Conservation (phyloP, 2,113 vertebrate species). For the Alexandromys fortis region DNA sequence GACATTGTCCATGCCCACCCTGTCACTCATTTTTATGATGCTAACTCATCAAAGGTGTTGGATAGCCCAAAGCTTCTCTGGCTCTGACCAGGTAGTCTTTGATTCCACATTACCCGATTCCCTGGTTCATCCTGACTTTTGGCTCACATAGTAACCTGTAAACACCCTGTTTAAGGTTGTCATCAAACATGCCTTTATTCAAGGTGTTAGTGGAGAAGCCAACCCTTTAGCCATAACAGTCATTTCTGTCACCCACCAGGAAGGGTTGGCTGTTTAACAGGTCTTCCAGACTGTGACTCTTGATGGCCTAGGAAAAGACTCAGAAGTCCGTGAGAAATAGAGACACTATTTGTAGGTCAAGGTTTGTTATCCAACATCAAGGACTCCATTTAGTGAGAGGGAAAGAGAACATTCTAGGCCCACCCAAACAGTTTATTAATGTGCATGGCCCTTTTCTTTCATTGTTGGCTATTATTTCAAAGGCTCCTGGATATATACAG, state of each 20-base stretch:
- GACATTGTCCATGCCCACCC: neutral
- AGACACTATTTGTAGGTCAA: slow-evolving; percentile 80
- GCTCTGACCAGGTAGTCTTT: neutral
- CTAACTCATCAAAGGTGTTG: neutral
- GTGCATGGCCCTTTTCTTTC: slow-evolving; percentile 29
- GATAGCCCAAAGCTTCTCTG: neutral
- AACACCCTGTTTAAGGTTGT: neutral
- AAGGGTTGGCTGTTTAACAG: slow-evolving; percentile 67
- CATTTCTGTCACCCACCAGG: slow-evolving; percentile 74
- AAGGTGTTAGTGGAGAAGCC: slow-evolving; percentile 63
- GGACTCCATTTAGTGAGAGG: slow-evolving; percentile 78
- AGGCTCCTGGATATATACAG: slow-evolving; percentile 36
- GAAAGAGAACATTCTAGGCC: slow-evolving; percentile 36
- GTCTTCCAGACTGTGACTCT: slow-evolving; percentile 67
- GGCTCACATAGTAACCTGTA: neutral
- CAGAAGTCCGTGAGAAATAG: slow-evolving; percentile 78
- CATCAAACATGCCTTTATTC: slow-evolving; percentile 4
- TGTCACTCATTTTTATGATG: neutral
- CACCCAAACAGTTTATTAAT: slow-evolving; percentile 67
- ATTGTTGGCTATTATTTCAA: slow-evolving; percentile 67
- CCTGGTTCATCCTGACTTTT: neutral
- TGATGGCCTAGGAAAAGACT: slow-evolving; percentile 63
- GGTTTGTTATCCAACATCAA: slow-evolving; percentile 76
- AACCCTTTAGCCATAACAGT: slow-evolving; percentile 59
- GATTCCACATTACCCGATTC: neutral